These are phyloP conservation scores for Pseudopodoces humilis DNA, from an alignment of 2,113 vertebrate species.

Conservation along the genomic window DNA sequence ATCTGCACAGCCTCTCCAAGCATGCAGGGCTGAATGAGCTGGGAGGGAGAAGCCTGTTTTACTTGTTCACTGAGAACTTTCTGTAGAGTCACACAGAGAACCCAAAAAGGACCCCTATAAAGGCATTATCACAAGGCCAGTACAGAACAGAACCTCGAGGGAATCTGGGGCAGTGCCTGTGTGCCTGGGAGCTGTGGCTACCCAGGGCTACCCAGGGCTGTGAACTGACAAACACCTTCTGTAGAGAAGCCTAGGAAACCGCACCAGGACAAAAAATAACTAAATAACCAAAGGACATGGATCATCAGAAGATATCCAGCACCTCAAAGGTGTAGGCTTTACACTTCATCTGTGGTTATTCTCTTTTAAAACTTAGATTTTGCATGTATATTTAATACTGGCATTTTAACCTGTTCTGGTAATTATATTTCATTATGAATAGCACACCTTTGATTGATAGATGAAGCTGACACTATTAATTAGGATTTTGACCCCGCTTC, in stretches of 20 bases:
- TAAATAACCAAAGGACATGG: neutral
- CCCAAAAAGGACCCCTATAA: neutral
- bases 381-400: neutral
- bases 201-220: neutral
- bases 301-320: neutral
- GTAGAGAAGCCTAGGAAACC: neutral
- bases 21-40: neutral
- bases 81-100: neutral
- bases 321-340: neutral
- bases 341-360: neutral
- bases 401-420: neutral
- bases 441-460: neutral
- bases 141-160: neutral
- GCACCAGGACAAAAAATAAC: neutral
- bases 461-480: neutral
- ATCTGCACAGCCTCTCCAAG: neutral
- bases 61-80: neutral
- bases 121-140: neutral
- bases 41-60: neutral
- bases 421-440: neutral
- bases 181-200: neutral
- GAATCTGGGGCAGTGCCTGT: neutral
- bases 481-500: conserved; percentile 10
- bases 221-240: neutral
- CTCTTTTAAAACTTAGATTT: neutral